These are phyloP conservation scores for Hemicordylus capensis DNA, from an alignment of 2,113 vertebrate species.

Conservation along the genomic window DNA sequence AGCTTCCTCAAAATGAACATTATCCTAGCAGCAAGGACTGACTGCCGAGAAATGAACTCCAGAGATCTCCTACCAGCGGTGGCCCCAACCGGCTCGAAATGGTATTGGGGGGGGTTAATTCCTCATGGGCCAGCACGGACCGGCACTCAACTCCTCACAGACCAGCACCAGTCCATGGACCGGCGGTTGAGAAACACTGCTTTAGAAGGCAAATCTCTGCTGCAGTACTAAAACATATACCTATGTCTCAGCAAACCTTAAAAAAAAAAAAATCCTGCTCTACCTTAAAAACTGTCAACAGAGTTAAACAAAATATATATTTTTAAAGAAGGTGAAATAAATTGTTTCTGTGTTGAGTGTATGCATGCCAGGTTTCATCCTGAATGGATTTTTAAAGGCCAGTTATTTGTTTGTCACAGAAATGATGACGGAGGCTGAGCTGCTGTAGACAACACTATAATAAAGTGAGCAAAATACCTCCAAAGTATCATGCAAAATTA, in stretches of 20 bases:
- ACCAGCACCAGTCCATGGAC: no score
- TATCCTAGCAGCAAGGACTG: no score
- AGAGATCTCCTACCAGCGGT: no score
- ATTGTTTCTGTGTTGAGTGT: constrained; percentile 22
- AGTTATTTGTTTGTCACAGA: constrained; percentile 53
- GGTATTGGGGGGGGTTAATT: no score
- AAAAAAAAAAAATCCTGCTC: neutral
- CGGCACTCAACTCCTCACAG: no score
- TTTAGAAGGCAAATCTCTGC: neutral
- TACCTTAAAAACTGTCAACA: neutral
- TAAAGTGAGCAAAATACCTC: constrained; percentile 31
- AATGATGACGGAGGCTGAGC: constrained; percentile 26
- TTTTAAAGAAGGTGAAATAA: neutral
- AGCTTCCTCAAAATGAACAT: no score
- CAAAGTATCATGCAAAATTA: constrained; percentile 21
- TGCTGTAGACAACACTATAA: constrained; percentile 33
- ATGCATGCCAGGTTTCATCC: constrained; percentile 32
- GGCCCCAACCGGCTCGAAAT: no score
- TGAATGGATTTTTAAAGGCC: constrained; percentile 44
- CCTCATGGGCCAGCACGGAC: no score
- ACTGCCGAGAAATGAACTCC: no score
- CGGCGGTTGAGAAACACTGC: no score
- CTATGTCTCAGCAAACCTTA: neutral
- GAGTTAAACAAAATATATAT: constrained; percentile 15
- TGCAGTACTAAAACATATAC: neutral